Evolutionary conservation across 2,113 vertebrate species (phyloP).

Genomic region (Cygnus atratus): DNA sequence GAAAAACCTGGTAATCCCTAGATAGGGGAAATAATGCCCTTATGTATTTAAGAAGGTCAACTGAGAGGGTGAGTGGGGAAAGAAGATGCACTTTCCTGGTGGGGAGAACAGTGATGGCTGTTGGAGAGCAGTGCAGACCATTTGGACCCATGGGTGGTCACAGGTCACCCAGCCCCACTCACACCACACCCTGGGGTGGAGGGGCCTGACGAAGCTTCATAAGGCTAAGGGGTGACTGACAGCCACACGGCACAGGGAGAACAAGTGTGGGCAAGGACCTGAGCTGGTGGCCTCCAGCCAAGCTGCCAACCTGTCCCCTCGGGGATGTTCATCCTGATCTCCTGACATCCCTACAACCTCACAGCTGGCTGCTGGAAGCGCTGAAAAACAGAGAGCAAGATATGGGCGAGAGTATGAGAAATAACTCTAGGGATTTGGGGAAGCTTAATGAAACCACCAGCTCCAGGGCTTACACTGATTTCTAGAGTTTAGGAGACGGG

Average conservation of each 20-base stretch:
- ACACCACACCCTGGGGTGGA: rapidly evolving
- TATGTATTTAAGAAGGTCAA: neutral
- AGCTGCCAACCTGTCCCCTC: neutral
- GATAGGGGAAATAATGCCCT: rapidly evolving
- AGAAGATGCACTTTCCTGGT: neutral
- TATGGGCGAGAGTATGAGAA: neutral
- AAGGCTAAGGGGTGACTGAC: neutral
- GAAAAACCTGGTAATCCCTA: neutral
- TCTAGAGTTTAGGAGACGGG: neutral
- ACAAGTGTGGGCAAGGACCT: neutral
- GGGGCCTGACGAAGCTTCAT: rapidly evolving
- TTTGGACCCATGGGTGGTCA: rapidly evolving
- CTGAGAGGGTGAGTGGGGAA: neutral
- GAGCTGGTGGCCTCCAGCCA: neutral
- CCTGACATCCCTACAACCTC: neutral
- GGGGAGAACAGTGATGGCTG: neutral
- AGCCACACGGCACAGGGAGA: neutral
- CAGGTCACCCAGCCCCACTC: neutral
- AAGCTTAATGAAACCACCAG: neutral
- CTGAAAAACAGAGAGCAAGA: neutral
- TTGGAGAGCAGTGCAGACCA: rapidly evolving
- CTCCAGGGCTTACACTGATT: neutral
- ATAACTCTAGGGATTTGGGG: neutral
- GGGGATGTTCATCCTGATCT: neutral
- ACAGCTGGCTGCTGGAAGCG: neutral